These are phyloP conservation scores for Sinocyclocheilus maitianheensis DNA, from an alignment of 2,113 vertebrate species.

Conservation along the genomic window DNA sequence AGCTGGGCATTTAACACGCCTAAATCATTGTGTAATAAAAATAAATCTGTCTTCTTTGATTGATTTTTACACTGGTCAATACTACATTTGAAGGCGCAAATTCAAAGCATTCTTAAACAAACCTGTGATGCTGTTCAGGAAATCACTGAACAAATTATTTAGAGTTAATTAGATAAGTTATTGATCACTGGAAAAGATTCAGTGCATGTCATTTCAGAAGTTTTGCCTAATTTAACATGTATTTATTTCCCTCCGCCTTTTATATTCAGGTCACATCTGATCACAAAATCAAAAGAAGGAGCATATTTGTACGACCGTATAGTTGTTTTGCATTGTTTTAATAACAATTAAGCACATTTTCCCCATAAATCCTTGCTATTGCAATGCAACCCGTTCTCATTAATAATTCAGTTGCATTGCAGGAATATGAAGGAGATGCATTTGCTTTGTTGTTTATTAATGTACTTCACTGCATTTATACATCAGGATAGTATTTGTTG, in stretches of 20 bases:
- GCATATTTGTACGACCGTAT: background rate
- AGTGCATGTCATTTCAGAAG: too few species aligned
- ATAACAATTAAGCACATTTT: background rate
- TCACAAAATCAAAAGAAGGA: background rate
- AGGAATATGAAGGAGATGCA: background rate
- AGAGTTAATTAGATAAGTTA: background rate
- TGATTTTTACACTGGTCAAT: constrained; percentile 46
- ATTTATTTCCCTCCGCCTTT: background rate
- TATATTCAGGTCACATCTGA: background rate
- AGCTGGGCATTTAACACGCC: constrained; percentile 35
- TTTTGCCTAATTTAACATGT: background rate
- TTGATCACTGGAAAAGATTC: background rate
- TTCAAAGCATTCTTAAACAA: constrained; percentile 34
- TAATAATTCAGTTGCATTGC: background rate
- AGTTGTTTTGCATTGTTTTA: background rate
- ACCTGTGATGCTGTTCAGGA: constrained; percentile 25
- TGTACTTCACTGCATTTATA: too few species aligned
- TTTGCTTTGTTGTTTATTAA: background rate
- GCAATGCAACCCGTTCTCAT: background rate
- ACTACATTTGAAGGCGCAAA: constrained; percentile 36
- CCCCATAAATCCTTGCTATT: background rate
- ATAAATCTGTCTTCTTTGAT: constrained; percentile 46
- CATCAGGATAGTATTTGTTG: too few species aligned
- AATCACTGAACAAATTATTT: constrained; percentile 16
- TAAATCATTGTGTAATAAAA: constrained; percentile 53